phyloP scores from a whole-genome alignment of 2,113 vertebrate genomes.

The Turdus rufiventris region DNA sequence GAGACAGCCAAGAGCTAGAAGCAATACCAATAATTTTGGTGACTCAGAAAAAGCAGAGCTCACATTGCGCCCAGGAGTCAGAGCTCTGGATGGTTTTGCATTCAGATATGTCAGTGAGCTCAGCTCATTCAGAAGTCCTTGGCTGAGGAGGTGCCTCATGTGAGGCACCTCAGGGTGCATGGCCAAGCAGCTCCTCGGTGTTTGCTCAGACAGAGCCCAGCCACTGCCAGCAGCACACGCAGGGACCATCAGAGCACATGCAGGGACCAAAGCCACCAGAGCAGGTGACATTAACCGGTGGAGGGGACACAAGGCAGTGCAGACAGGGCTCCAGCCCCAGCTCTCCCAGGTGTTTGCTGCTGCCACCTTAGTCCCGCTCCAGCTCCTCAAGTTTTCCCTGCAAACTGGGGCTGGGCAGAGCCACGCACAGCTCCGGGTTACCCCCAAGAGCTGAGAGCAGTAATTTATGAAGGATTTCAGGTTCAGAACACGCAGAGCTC shows the following conservation, averaged over 20 bases:
- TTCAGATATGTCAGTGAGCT: neutral
- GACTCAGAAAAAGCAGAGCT: slow-evolving; percentile 13
- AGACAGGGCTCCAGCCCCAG: neutral
- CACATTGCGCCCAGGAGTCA: neutral
- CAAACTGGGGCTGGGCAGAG: neutral
- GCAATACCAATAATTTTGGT: neutral
- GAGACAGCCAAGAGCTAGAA: neutral
- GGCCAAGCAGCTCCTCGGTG: neutral
- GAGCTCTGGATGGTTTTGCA: neutral
- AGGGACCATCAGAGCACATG: accelerated
- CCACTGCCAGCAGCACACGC: neutral
- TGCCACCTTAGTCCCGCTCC: neutral
- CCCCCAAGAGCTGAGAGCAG: neutral
- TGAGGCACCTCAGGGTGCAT: neutral
- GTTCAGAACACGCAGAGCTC: neutral
- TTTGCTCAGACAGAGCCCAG: neutral
- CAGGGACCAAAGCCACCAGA: neutral
- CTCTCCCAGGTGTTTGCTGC: neutral
- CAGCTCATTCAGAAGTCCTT: slow-evolving; percentile 9
- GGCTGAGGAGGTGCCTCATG: neutral
- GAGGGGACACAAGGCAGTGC: neutral
- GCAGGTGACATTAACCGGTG: accelerated
- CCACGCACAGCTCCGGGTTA: neutral
- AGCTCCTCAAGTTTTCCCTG: neutral
- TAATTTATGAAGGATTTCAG: neutral